These are phyloP conservation scores for Aromia moschata DNA, from an alignment of 2,888 invertebrate species.

Conservation along the genomic window DNA sequence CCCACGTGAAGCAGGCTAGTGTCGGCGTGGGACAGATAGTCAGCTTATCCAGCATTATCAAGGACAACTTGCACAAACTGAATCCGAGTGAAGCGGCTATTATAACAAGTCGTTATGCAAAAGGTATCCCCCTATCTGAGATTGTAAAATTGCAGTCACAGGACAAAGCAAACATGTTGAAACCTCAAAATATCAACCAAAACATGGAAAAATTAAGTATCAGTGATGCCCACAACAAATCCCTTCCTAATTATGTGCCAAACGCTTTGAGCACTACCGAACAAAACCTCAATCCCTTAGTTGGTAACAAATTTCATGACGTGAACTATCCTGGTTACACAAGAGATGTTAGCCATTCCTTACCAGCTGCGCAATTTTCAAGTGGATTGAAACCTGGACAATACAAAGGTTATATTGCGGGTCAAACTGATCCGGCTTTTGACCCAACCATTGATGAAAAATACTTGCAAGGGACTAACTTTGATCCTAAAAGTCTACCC, in stretches of 20 bases:
- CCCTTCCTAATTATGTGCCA: constrained; percentile 24
- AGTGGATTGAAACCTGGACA: constrained; percentile 25
- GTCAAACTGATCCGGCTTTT: constrained; percentile 1
- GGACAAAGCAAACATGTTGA: constrained; percentile 32
- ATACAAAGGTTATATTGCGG: constrained; percentile 1
- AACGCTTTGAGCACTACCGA: constrained; percentile 22
- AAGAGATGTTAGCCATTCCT: constrained; percentile 21
- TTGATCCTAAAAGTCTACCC: constrained; percentile 42
- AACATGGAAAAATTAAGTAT: constrained; percentile 32
- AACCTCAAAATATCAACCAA: constrained; percentile 22
- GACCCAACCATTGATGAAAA: constrained; percentile 35
- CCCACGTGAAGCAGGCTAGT: constrained; percentile 59
- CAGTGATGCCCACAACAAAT: constrained; percentile 18
- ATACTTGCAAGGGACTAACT: constrained; percentile 39
- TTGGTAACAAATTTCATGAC: constrained; percentile 34
- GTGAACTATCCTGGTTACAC: constrained; percentile 36
- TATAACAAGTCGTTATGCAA: constrained; percentile 49
- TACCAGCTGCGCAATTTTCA: constrained; percentile 30
- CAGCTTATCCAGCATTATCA: constrained; percentile 46
- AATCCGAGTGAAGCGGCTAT: constrained; percentile 47
- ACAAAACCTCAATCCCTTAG: constrained; percentile 19
- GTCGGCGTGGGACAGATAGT: constrained; percentile 60
- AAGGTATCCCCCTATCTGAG: constrained; percentile 53
- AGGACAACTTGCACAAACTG: constrained; percentile 40
- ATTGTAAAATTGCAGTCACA: constrained; percentile 51